Conservation (phyloP, 2,888 invertebrate species). For the Neoascia interrupta region DNA sequence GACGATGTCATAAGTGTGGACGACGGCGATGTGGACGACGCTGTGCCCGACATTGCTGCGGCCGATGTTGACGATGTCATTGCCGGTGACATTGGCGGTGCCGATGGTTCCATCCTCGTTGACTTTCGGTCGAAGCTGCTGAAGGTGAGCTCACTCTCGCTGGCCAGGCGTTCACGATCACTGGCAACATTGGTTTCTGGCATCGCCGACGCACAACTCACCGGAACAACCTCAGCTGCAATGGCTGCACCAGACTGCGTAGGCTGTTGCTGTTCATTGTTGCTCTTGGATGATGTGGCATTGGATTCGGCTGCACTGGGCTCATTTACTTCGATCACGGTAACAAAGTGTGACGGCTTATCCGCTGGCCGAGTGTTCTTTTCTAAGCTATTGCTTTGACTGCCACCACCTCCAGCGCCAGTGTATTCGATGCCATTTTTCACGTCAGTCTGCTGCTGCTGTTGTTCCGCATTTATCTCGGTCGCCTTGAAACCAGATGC, state of each 20-base stretch:
- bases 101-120: conserved; percentile 74
- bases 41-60: conserved; percentile 61
- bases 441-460: conserved; percentile 69
- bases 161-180: conserved; percentile 56
- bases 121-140: conserved; percentile 76
- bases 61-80: conserved; percentile 70
- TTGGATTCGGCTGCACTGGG: conserved; percentile 77
- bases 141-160: conserved; percentile 73
- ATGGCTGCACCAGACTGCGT: conserved; percentile 55
- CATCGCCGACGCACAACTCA: conserved; percentile 61
- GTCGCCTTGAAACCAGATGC: conserved; percentile 82
- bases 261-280: conserved; percentile 29
- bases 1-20: conserved; percentile 81
- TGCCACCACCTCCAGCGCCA: conserved; percentile 73
- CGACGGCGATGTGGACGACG: conserved; percentile 74
- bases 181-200: conserved; percentile 63
- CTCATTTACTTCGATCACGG: conserved; percentile 94
- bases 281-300: conserved; percentile 29
- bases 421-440: conserved; percentile 56
- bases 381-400: conserved; percentile 73
- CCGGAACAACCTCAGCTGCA: conserved; percentile 62
- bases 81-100: conserved; percentile 78
- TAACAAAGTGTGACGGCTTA: conserved; percentile 85
- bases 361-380: conserved; percentile 54
- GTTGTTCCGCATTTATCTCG: conserved; percentile 80